Evolutionary conservation across 2,888 invertebrate genomes (phyloP), one percentile per base, ranked within the genome.

Genomic region (Lymantria monacha): DNA sequence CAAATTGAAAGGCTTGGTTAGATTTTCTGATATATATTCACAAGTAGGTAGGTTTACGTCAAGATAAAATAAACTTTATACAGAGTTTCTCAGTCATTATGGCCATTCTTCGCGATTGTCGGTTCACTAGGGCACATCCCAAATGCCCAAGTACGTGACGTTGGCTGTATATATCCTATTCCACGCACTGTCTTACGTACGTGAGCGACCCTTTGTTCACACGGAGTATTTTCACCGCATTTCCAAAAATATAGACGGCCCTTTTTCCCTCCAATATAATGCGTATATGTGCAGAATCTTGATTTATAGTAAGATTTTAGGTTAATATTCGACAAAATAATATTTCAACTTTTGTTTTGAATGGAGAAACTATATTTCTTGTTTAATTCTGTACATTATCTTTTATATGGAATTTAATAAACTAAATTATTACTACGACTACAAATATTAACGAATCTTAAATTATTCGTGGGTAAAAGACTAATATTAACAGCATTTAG

Each of bases 131-230:
- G 53, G 43, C 54, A 31, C 43, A 11, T 58, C 57, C 60, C 67
- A 45, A 52, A 52, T 42, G 61, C 49, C 50, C 30, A 3, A 13
- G 53, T 44, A 66, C 70, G 67, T 66, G 70, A 58, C 52, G 14
- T 38, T 37, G 9, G 42, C 48, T n/a, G 48, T 46, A 54, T 54
- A 47, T 56, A 54, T 33, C 41, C 45, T 31, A 47, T 48, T 48
- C 51, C 54, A 56, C 55, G 54, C 52, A 49, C 48, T 58, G 59
- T 42, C 47, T 51, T 48, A 69, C 66, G 66, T 66, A 69, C 66
- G 66, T 66, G 66, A 66, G 51, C 43, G 48, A 46, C 12, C 51
- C 36, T 37, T 22, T 40, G 7, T 33, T 33, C 31, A 14, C 44
- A 38, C 30, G 36, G 42, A 30, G 14, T 42, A 45, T 45, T 48